phyloP scores from a whole-genome alignment of 2,113 vertebrate species.

The Chaenocephalus aceratus region DNA sequence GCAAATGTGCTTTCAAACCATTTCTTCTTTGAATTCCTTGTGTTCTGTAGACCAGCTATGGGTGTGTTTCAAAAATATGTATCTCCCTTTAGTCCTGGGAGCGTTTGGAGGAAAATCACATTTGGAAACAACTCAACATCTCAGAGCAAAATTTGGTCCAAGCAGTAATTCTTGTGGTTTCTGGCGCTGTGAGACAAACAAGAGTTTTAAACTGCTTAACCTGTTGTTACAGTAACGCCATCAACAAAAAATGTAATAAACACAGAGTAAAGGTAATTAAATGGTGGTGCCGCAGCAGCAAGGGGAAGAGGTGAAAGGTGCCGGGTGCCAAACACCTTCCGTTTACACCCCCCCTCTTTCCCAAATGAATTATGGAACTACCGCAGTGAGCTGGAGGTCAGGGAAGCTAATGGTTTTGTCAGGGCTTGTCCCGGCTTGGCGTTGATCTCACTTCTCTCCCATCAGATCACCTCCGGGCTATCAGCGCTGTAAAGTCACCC shows the following conservation, averaged over 20 bases:
- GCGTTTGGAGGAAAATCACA: slow-evolving; percentile 29
- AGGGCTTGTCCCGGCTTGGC: slow-evolving; percentile 62
- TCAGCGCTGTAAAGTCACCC: slow-evolving; percentile 27
- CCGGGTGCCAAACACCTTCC: slow-evolving; percentile 4
- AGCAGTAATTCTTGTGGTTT: slow-evolving; percentile 30
- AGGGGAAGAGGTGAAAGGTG: slow-evolving; percentile 53
- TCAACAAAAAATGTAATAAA: slow-evolving; percentile 60
- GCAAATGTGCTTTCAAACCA: too few relatives aligned
- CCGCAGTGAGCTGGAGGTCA: slow-evolving; percentile 69
- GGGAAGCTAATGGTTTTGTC: slow-evolving; percentile 69
- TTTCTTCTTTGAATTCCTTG: too few relatives aligned
- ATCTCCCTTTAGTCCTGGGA: slow-evolving; percentile 14
- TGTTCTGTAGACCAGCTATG: neutral
- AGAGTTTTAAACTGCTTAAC: slow-evolving; percentile 21
- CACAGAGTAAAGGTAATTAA: slow-evolving; percentile 38
- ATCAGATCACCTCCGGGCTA: slow-evolving; percentile 61
- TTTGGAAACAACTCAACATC: slow-evolving; percentile 36
- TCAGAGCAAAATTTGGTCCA: slow-evolving; percentile 32
- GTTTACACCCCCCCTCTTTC: neutral
- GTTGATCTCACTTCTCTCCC: slow-evolving; percentile 58
- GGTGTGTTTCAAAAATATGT: slow-evolving; percentile 9
- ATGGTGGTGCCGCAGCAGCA: neutral
- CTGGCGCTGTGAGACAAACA: slow-evolving; percentile 18
- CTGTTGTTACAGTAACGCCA: slow-evolving; percentile 57
- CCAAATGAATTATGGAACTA: slow-evolving; percentile 49